Conservation (phyloP, 2,113 vertebrate genomes). For the Phrynosoma platyrhinos region DNA sequence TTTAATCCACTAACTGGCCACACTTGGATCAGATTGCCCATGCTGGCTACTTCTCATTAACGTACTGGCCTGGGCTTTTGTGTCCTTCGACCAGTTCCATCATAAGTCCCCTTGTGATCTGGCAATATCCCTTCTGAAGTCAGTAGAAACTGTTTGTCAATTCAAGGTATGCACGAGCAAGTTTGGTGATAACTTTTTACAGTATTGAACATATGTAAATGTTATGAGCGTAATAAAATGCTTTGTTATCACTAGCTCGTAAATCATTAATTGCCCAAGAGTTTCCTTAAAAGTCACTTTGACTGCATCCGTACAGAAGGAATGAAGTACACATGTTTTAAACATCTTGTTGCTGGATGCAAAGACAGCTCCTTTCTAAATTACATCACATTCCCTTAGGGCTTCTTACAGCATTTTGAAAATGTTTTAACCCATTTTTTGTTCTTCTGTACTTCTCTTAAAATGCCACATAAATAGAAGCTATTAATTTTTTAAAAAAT, state of each 20-base stretch:
- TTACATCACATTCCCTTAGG: slow-evolving; percentile 71
- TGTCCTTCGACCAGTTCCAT: not conserved
- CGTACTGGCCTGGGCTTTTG: not conserved
- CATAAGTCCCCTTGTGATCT: not conserved
- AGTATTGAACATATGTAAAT: slow-evolving; percentile 70
- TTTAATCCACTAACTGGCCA: not conserved
- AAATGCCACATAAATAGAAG: slow-evolving; percentile 75
- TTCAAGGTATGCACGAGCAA: slow-evolving; percentile 66
- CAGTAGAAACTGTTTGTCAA: slow-evolving; percentile 39
- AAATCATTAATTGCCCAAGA: slow-evolving; percentile 72
- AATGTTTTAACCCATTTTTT: slow-evolving; percentile 68
- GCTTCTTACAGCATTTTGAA: slow-evolving; percentile 62
- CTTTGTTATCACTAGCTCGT: slow-evolving; percentile 71
- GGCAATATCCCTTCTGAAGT: slow-evolving; percentile 5
- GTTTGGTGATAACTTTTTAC: slow-evolving; percentile 63
- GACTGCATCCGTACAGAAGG: slow-evolving; percentile 55
- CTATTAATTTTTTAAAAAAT: slow-evolving; percentile 74
- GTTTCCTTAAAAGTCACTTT: slow-evolving; percentile 64
- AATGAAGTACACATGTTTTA: slow-evolving; percentile 54
- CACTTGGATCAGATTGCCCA: not conserved
- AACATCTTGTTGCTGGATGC: slow-evolving; percentile 62
- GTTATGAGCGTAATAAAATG: slow-evolving; percentile 75
- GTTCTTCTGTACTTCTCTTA: slow-evolving; percentile 64
- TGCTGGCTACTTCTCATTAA: not conserved
- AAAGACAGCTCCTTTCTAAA: slow-evolving; percentile 71